Base-by-base conservation (phyloP, 2,113 vertebrate species). In the Myrmecophaga tridactyla region DNA sequence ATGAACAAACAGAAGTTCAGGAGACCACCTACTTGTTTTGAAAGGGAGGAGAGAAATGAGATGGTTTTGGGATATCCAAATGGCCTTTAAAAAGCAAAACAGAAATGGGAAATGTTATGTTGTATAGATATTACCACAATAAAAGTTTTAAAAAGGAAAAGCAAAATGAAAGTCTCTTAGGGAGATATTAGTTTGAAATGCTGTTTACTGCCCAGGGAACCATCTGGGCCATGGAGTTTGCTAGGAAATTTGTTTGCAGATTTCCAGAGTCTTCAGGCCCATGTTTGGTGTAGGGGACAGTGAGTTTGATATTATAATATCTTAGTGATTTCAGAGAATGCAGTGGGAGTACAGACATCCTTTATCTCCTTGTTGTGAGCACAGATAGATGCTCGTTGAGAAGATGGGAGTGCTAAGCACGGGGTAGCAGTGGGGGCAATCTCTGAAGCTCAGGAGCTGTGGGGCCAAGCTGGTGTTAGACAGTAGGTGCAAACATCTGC, bases 1-100 rank as follows among this genome's bases (percentile, higher is more conserved):
- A 23, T 70, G n/a, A 82, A 95, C 93, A 81, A n/a, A 63, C 18
- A 92, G 53, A 84, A 46, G n/a, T 76, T 70, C 83, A 41, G 51
- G 62, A 93, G 41, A 86, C 84, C 0, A n/a, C 4, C 88, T 53
- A n/a, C 36, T 27, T 43, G 29, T 94, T 94, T 94, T 77, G 70
- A 93, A 73, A 84, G 56, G 56, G 72, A 75, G 58, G 29, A 73
- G 46, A 93, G 36, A 86, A 65, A 70, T 5, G 13, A 58, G 14
- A 53, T 65, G 25, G 12, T 80, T 7, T 86, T 90, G 67, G 72
- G 23, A 58, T 70, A 51, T 6, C 46, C 58, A 91, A n/a, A 63
- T 53, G 15, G 23, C 29, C 9, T 58, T 23, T 58, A 77, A 85
- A 83, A n/a, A 56, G 18, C 1, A 6, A 63, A 76, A 46, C 21